Evolutionary conservation across 2,797 vertebrate genomes (phyloP).

Genomic region (Manis pentadactyla): DNA sequence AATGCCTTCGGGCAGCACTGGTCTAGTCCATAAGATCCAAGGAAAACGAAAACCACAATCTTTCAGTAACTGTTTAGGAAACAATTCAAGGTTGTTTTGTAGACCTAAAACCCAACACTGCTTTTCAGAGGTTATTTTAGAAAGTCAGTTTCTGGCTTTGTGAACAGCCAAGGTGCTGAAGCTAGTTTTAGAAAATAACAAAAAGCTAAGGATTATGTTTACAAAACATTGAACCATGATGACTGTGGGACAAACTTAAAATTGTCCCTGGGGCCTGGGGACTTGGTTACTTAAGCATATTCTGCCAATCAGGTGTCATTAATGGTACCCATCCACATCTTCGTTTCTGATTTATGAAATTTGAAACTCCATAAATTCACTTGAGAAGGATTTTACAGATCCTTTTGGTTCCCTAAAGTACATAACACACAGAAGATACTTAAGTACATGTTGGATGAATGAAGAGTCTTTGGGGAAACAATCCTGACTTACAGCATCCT

Average conservation of each 20-base stretch:
- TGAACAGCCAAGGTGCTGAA: conserved; percentile 39
- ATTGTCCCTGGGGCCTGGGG: not conserved
- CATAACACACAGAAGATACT: not conserved
- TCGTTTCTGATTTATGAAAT: conserved; percentile 8
- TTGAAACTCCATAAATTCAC: conserved; percentile 31
- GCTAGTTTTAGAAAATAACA: conserved; percentile 52
- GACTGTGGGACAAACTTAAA: conserved; percentile 9
- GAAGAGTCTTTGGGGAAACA: not conserved
- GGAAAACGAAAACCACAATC: conserved; percentile 13
- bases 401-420: not conserved
- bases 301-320: not conserved
- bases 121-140: conserved; percentile 33
- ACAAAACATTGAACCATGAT: conserved; percentile 37
- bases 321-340: not conserved
- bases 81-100: conserved; percentile 43
- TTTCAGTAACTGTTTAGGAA: conserved; percentile 34
- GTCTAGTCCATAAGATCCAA: not conserved
- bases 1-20: not conserved
- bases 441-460: not conserved
- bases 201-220: conserved; percentile 49
- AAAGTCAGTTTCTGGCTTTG: conserved; percentile 47
- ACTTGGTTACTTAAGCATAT: not conserved
- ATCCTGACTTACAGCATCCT: not conserved
- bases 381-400: conserved; percentile 9
- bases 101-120: conserved; percentile 16